Evolutionary conservation across 2,113 vertebrate species (phyloP), one percentile per base, ranked within the genome.

Genomic region (Callorhinus ursinus): DNA sequence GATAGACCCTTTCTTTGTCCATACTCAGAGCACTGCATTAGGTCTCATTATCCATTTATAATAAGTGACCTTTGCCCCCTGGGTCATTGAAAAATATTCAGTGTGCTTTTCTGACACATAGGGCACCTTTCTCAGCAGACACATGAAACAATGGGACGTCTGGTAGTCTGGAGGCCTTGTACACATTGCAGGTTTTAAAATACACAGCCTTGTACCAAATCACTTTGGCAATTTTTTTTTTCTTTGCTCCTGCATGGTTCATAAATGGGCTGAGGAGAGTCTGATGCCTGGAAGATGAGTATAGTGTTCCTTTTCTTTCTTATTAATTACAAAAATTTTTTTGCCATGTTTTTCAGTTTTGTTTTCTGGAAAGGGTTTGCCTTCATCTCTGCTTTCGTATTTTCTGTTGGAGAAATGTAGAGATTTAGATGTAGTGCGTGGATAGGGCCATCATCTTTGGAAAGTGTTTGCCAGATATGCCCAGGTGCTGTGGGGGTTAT

Each of bases 41-140:
- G 99, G 98, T 98, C 99, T 99, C 99, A 99, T 99, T 99, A 99
- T 99, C 99, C 99, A 99, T 99, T 99, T 98, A 99, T 99, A 99
- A 99, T 99, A 99, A 98, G 98, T 98, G 98, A 99, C 99, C 99
- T 99, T 98, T 99, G 98, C 94, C 98, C 99, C 94, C 89, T 97
- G 96, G 99, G 99, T 99, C 99, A 99, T 84, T 98, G 98, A 98
- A 99, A 98, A 98, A 98, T 98, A 98, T 98, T 98, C 98, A 98
- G 90, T 98, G 98, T 98, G 98, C 98, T 99, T 98, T 98, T 98
- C 96, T 99, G 99, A 98, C 98, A 99, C 98, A 98, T 98, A 98
- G 98, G 98, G 98, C 98, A 98, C 98, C 98, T 99, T 98, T 98
- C 98, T 99, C 98, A 98, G 98, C 98, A 98, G 98, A 98, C 96